phyloP scores from a whole-genome alignment of 1,140 invertebrate genomes.

The Panagrolaimus sp. region DNA sequence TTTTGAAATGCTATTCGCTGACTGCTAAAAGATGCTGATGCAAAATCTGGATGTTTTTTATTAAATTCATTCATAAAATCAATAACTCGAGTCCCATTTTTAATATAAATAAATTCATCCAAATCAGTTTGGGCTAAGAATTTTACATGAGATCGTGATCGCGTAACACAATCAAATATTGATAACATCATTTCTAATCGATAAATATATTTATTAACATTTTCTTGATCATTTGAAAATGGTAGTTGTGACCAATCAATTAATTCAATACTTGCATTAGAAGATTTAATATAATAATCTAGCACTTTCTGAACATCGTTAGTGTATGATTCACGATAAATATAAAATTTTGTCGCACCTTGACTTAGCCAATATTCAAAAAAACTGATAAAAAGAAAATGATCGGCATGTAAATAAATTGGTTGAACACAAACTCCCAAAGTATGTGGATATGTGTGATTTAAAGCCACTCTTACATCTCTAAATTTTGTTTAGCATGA shows the following conservation, averaged over 20 bases:
- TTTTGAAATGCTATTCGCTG: constrained; percentile 12
- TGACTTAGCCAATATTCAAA: constrained; percentile 9
- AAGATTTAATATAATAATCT: constrained; percentile 16
- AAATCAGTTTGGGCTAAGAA: constrained; percentile 25
- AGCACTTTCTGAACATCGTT: constrained; percentile 15
- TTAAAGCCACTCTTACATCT: constrained; percentile 3
- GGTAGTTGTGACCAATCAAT: constrained; percentile 28
- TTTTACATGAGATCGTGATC: constrained; percentile 24
- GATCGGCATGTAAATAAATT: constrained; percentile 12
- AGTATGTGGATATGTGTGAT: neutral
- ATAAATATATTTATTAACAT: constrained; percentile 20
- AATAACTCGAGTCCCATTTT: neutral
- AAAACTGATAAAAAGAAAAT: constrained; percentile 1
- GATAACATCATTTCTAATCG: constrained; percentile 24
- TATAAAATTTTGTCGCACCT: constrained; percentile 20
- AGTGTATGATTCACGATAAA: constrained; percentile 11
- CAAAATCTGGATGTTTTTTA: neutral
- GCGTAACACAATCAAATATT: constrained; percentile 29
- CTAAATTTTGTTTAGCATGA: too few species aligned
- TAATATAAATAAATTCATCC: constrained; percentile 20
- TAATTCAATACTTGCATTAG: constrained; percentile 25
- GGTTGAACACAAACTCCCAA: constrained; percentile 20
- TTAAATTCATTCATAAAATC: constrained; percentile 12
- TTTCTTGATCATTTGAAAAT: neutral
- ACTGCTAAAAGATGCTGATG: constrained; percentile 18